Evolutionary conservation across 2,888 invertebrate species (phyloP), one percentile per base, ranked within the genome.

Genomic region (Prosapia bicincta): DNA sequence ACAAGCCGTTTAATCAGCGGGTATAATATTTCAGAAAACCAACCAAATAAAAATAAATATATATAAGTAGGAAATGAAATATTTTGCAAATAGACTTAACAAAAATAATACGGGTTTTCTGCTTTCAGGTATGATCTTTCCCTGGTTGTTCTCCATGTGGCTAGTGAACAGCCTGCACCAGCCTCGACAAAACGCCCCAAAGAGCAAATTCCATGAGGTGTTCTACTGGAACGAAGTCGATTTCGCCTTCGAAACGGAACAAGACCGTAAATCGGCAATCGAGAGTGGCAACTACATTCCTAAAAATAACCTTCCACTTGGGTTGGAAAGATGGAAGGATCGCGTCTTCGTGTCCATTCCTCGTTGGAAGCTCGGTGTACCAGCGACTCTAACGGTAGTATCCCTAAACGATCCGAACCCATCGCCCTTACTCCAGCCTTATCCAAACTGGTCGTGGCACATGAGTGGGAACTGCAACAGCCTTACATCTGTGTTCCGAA

Each of bases 361-460:
- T 0, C 88, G 93, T 80, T 93, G 93, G 93, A 90, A 88, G 81
- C 83, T 85, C 24, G 94, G 94, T 10, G 92, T 94, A 25, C 91
- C 93, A 0, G 90, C 93, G 26, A 92, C 92, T 78, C 87, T 94
- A 83, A 90, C 90, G 82, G 93, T 92, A 84, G 89, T 94, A 81
- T 88, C 90, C 83, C 85, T 91, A 80, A 90, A 90, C 86, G 93
- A 93, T 82, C 3, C 77, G 84, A 32, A 88, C 88, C 38, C 84
- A 75, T 91, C 92, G 5, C 94, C 94, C 0, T 86, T 88, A 54
- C 84, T 94, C 75, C 90, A 87, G n/a, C 94, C 94, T 0, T 94
- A 91, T 81, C 94, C 94, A 0, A 91, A 90, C 80, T 94, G 94
- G 94, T 90, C 90, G 77, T 91, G 93, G 0, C 93, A 94, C 82